These are phyloP conservation scores for Pristionchus arcanus DNA, from an alignment of 2,888 invertebrate species.

Conservation along the genomic window DNA sequence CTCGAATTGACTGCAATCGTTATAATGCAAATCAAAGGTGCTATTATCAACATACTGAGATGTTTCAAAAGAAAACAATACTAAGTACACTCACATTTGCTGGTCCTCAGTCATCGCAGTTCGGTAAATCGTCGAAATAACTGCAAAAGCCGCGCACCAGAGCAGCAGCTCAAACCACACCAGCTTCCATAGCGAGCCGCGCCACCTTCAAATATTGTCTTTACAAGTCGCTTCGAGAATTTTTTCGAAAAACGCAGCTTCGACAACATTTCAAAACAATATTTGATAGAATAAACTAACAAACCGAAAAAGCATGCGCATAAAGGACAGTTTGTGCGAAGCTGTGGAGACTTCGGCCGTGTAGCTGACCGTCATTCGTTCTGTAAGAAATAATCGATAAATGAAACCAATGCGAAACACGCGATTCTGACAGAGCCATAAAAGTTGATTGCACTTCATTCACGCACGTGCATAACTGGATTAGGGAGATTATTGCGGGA, in stretches of 20 bases:
- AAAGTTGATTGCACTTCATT: background rate
- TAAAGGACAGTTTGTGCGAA: background rate
- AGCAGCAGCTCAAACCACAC: slow-evolving; percentile 42
- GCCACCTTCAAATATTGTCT: background rate
- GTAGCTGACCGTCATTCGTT: slow-evolving; percentile 36
- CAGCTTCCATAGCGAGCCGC: slow-evolving; percentile 43
- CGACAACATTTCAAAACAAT: too few species aligned
- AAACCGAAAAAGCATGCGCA: background rate
- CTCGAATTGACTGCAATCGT: slow-evolving; percentile 42
- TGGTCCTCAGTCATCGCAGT: background rate
- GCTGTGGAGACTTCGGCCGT: slow-evolving; percentile 32
- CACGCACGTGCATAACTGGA: background rate
- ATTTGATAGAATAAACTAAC: background rate
- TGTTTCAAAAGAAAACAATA: too few species aligned
- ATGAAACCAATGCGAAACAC: background rate
- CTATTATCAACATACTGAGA: too few species aligned
- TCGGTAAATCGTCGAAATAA: slow-evolving; percentile 13
- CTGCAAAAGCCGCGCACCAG: slow-evolving; percentile 4
- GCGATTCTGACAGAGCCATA: background rate
- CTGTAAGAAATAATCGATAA: background rate
- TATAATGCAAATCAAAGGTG: background rate
- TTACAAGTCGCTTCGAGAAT: too few species aligned
- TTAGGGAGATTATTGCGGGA: slow-evolving; percentile 20
- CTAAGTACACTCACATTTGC: slow-evolving; percentile 1
- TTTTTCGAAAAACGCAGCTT: too few species aligned